Conservation (phyloP, 2,113 vertebrate species). For the Microcebus ravelobensis region DNA sequence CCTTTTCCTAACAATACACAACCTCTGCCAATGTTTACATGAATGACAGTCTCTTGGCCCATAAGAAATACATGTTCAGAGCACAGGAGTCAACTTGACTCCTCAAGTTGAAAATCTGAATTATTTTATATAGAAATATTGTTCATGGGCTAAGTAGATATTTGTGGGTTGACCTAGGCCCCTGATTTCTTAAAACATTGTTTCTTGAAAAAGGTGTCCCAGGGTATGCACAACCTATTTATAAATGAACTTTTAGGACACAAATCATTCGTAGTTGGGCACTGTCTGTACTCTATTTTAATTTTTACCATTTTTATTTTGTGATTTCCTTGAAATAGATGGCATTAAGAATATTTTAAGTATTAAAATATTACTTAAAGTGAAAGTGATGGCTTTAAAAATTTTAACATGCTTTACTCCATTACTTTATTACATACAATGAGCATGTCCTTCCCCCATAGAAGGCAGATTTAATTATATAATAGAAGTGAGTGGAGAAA, state of each 20-base stretch:
- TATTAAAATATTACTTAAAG: neutral
- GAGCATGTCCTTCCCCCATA: neutral
- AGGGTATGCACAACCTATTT: neutral
- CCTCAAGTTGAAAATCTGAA: neutral
- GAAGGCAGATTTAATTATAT: conserved; percentile 45
- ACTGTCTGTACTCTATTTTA: neutral
- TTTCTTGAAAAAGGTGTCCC: conserved; percentile 18
- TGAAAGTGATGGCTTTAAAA: conserved; percentile 14
- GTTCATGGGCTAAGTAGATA: neutral
- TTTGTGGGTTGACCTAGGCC: neutral
- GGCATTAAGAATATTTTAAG: conserved; percentile 13
- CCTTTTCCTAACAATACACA: neutral
- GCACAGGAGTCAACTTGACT: neutral
- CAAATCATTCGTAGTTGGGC: neutral
- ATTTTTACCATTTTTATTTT: conserved; percentile 35
- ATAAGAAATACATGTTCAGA: neutral
- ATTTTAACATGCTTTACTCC: conserved; percentile 28
- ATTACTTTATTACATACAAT: conserved; percentile 16
- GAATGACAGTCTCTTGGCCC: neutral
- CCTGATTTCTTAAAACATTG: neutral
- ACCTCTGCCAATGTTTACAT: neutral
- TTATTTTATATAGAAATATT: neutral
- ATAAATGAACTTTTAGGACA: conserved; percentile 37
- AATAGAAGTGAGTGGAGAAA: neutral
- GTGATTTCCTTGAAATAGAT: conserved; percentile 3